Evolutionary conservation across 2,113 vertebrate species (phyloP).

Genomic region (Tautogolabrus adspersus): DNA sequence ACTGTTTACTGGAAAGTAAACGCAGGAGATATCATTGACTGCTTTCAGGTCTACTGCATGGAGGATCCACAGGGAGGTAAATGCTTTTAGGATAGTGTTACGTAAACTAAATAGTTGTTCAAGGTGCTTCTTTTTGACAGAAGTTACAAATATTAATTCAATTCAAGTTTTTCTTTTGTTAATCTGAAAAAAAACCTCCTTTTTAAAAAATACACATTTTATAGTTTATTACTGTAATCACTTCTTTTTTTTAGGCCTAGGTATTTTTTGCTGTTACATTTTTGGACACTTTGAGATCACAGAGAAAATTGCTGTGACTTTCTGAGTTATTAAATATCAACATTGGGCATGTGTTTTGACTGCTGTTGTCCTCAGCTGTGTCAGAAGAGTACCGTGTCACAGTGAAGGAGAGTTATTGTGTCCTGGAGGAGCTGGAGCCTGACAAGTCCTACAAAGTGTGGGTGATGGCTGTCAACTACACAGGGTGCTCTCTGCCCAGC

Average conservation of each 20-base stretch:
- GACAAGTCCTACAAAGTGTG: constrained; percentile 93
- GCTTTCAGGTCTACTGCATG: constrained; percentile 97
- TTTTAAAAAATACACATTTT: neutral
- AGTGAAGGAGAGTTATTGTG: constrained; percentile 96
- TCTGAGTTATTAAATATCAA: neutral
- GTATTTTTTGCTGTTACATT: too few species aligned
- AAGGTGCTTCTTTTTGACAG: too few species aligned
- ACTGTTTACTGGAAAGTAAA: constrained; percentile 93
- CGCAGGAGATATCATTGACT: constrained; percentile 90
- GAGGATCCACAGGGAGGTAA: constrained; percentile 90
- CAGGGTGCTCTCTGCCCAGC: constrained; percentile 95
- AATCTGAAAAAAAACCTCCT: too few species aligned
- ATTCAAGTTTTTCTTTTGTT: too few species aligned
- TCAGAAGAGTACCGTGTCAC: constrained; percentile 96
- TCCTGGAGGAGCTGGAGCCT: constrained; percentile 95
- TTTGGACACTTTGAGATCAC: neutral
- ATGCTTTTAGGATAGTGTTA: constrained; percentile 1
- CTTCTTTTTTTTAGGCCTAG: neutral
- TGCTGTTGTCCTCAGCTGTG: constrained; percentile 79
- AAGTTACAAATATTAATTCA: too few species aligned
- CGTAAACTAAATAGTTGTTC: neutral
- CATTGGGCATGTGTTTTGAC: neutral
- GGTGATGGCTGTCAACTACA: constrained; percentile 97
- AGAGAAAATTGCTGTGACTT: neutral
- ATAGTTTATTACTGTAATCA: neutral